Percentiles rank a stretch among this genome's conserved stretches.
Evolutionary conservation across 2,797 vertebrate species (phyloP).

Genomic region (Rhynchonycteris naso): DNA sequence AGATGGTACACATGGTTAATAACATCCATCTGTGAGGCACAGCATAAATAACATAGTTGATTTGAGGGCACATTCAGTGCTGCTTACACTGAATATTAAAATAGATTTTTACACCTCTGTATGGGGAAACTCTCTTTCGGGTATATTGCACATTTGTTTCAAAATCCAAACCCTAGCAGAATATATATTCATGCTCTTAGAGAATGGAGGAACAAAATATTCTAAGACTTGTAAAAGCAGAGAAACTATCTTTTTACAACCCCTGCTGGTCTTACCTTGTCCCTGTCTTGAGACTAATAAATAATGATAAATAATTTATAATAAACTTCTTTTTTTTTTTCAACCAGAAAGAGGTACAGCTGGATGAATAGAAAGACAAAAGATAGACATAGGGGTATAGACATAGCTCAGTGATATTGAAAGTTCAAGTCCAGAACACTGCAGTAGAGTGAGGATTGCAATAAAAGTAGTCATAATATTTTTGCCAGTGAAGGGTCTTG

Average conservation of each 20-base stretch:
- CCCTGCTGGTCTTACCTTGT: neutral
- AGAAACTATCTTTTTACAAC: neutral
- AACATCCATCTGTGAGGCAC: slow-evolving; percentile 70
- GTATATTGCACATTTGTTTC: neutral
- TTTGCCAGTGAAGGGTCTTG: neutral
- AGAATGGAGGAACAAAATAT: neutral
- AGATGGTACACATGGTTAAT: slow-evolving; percentile 77
- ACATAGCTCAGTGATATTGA: neutral
- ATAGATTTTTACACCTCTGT: neutral
- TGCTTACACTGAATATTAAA: slow-evolving; percentile 44
- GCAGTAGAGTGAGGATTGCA: neutral
- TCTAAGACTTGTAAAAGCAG: neutral
- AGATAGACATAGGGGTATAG: neutral
- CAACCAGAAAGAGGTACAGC: neutral
- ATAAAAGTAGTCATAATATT: neutral
- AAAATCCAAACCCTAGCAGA: neutral
- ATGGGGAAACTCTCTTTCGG: neutral
- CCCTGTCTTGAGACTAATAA: neutral
- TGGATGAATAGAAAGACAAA: neutral
- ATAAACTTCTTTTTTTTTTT: neutral
- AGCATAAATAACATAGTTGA: slow-evolving; percentile 59
- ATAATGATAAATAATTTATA: neutral
- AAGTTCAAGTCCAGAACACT: neutral
- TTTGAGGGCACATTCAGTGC: slow-evolving; percentile 44
- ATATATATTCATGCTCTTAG: neutral